Conservation (phyloP, 2,888 invertebrate species). For the Meiosimyza platycephala region DNA sequence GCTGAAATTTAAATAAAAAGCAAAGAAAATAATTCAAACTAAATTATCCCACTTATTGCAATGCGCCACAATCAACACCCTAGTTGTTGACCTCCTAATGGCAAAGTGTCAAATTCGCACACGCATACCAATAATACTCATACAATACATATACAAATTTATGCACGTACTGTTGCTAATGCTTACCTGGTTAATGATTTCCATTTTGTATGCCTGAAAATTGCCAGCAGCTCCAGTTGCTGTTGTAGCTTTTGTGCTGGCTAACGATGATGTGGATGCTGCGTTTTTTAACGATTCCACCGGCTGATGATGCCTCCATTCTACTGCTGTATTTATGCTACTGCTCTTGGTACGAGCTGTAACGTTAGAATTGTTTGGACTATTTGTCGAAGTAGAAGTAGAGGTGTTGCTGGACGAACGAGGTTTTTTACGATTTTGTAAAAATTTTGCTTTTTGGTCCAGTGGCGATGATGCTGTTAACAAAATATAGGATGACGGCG, state of each 20-base stretch:
- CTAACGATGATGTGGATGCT: conserved; percentile 61
- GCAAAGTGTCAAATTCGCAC: no score
- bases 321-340: conserved; percentile 45
- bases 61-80: no score
- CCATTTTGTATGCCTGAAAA: conserved; percentile 64
- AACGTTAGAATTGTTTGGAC: conserved; percentile 46
- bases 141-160: no score
- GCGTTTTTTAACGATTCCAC: conserved; percentile 55
- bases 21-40: no score
- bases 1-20: no score
- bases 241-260: conserved; percentile 55
- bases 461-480: conserved; percentile 41
- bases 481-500: conserved; percentile 8
- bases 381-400: conserved; percentile 33
- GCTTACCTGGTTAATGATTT: conserved; percentile 65
- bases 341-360: conserved; percentile 51
- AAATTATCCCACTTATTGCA: no score
- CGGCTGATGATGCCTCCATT: conserved; percentile 40
- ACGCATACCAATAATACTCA: no score
- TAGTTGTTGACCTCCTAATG: no score
- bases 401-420: conserved; percentile 38
- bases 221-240: conserved; percentile 57
- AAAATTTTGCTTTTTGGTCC: conserved; percentile 40
- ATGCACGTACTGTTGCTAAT: not conserved
- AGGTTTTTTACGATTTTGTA: conserved; percentile 28